Evolutionary conservation across 2,113 vertebrate species (phyloP).

Genomic region (Pithys albifrons): DNA sequence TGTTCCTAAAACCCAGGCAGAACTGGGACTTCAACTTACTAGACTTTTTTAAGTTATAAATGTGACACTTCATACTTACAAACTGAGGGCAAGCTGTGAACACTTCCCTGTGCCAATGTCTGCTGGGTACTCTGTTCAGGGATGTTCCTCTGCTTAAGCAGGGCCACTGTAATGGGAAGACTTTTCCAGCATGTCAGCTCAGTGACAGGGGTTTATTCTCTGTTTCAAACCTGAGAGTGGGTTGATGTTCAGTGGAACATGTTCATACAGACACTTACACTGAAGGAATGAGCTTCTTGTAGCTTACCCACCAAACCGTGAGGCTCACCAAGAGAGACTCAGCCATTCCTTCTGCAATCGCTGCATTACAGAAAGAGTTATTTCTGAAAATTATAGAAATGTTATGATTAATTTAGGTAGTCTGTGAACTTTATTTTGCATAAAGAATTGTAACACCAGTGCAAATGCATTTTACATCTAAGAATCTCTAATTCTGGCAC

Average conservation of each 20-base stretch:
- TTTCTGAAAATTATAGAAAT: not conserved
- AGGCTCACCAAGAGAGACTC: not conserved
- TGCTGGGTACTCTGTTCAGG: not conserved
- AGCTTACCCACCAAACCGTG: not conserved
- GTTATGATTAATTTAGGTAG: not conserved
- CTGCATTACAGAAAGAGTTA: not conserved
- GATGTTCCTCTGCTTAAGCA: not conserved
- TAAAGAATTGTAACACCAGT: not conserved
- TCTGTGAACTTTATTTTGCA: not conserved
- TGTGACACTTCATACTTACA: not conserved
- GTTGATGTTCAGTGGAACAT: conserved; percentile 14
- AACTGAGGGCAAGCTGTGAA: not conserved
- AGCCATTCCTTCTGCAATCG: conserved; percentile 68
- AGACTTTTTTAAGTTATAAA: not conserved
- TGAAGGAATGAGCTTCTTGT: conserved; percentile 29
- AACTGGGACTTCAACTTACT: not conserved
- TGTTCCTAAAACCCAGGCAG: not conserved
- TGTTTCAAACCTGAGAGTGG: not conserved
- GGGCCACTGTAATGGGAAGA: not conserved
- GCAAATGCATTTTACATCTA: not conserved
- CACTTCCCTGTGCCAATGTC: not conserved
- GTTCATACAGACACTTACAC: conserved; percentile 9
- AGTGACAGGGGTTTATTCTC: not conserved
- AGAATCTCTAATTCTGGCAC: not conserved
- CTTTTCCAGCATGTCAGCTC: conserved; percentile 6